A percentile compares a stretch with the other conserved stretches of the same genome.
These are phyloP conservation scores for Cyanoderma ruficeps DNA, from an alignment of 2,113 vertebrate species.

Conservation along the genomic window DNA sequence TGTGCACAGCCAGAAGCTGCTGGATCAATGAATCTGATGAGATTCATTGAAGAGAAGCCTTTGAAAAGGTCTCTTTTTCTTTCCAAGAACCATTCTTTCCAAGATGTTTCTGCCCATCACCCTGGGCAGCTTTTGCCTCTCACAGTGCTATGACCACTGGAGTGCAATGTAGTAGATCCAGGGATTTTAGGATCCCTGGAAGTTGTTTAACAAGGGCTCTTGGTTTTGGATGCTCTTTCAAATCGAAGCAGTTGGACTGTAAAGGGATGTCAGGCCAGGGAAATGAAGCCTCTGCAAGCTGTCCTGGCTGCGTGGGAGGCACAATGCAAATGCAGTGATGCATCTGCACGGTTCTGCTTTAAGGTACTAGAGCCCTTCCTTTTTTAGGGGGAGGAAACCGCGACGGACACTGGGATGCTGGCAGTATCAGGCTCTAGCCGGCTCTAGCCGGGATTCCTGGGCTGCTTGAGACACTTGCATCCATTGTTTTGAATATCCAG, in stretches of 20 bases:
- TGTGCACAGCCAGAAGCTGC: fast-evolving
- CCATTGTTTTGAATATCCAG: not conserved
- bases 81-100: not conserved
- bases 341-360: not conserved
- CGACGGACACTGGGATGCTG: not conserved
- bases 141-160: fast-evolving
- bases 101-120: not conserved
- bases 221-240: not conserved
- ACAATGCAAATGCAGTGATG: not conserved
- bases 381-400: not conserved
- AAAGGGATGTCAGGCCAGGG: not conserved
- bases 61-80: not conserved
- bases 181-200: not conserved
- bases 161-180: not conserved
- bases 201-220: not conserved
- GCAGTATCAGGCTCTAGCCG: not conserved
- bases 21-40: not conserved
- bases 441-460: not conserved
- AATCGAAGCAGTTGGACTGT: not conserved
- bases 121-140: not conserved
- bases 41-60: not conserved
- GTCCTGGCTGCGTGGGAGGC: not conserved
- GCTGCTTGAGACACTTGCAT: not conserved
- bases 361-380: not conserved
- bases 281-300: not conserved